These are phyloP conservation scores for Pediacus dermestoides DNA, from an alignment of 2,888 invertebrate species.

Conservation along the genomic window DNA sequence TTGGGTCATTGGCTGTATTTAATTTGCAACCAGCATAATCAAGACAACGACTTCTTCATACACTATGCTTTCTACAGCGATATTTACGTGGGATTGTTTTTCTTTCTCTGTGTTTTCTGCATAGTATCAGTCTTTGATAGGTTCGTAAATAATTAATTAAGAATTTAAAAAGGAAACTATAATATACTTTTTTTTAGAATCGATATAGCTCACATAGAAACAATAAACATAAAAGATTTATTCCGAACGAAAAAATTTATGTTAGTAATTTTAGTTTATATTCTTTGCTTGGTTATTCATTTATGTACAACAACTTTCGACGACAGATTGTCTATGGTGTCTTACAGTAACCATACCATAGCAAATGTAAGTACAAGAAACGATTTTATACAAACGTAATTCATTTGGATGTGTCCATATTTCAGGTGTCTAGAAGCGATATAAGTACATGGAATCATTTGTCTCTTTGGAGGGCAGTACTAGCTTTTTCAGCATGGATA, in stretches of 20 bases:
- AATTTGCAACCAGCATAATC: slow-evolving; percentile 51
- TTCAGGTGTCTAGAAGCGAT: slow-evolving; percentile 54
- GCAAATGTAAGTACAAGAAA: slow-evolving; percentile 27
- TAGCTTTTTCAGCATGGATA: slow-evolving; percentile 57
- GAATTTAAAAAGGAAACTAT: not conserved
- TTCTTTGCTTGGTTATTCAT: slow-evolving; percentile 41
- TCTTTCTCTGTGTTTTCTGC: slow-evolving; percentile 58
- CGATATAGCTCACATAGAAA: slow-evolving; percentile 43
- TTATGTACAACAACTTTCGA: slow-evolving; percentile 43
- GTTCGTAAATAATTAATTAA: slow-evolving; percentile 43
- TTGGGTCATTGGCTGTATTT: slow-evolving; percentile 59
- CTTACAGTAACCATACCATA: slow-evolving; percentile 31
- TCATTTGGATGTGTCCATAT: slow-evolving; percentile 14
- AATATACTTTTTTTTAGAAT: slow-evolving; percentile 37
- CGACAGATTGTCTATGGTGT: slow-evolving; percentile 39
- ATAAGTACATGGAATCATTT: slow-evolving; percentile 60
- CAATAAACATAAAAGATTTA: slow-evolving; percentile 35
- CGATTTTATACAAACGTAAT: slow-evolving; percentile 1
- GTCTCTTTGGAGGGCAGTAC: slow-evolving; percentile 59
- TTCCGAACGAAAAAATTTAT: slow-evolving; percentile 39
- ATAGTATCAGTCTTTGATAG: slow-evolving; percentile 59
- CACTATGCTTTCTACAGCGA: slow-evolving; percentile 47
- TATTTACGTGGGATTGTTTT: slow-evolving; percentile 51
- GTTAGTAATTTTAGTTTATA: slow-evolving; percentile 41
- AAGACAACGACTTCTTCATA: slow-evolving; percentile 40